Percentiles rank a stretch among this genome's conserved stretches.
Conservation (phyloP, 1,140 invertebrate species). For the Mizuhopecten yessoensis region DNA sequence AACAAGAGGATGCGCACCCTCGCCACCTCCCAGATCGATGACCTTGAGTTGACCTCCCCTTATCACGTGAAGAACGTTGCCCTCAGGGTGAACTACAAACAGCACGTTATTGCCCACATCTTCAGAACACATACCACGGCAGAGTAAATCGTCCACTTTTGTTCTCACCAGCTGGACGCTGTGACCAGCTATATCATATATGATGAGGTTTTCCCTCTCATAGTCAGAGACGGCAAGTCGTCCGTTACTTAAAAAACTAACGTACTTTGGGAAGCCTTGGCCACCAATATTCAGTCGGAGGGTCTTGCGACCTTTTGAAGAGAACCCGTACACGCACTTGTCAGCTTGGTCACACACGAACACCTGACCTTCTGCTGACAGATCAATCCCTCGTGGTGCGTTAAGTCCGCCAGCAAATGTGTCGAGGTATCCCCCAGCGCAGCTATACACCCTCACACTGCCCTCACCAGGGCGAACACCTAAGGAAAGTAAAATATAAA, state of each 20-base stretch:
- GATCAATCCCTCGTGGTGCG: neutral
- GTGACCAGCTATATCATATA: neutral
- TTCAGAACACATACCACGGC: neutral
- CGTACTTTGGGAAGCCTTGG: neutral
- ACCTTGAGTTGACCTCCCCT: neutral
- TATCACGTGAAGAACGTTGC: neutral
- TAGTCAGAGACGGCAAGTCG: neutral
- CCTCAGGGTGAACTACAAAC: neutral
- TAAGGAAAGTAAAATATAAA: neutral
- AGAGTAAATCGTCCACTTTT: neutral
- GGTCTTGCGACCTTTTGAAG: slow-evolving; percentile 6
- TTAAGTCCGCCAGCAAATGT: neutral
- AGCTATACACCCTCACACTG: neutral
- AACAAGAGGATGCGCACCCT: neutral
- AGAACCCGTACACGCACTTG: neutral
- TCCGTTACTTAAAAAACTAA: neutral
- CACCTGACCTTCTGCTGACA: neutral
- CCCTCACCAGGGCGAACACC: neutral
- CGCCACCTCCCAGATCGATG: neutral
- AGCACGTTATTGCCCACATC: neutral
- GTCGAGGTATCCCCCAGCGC: neutral
- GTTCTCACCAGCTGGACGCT: neutral
- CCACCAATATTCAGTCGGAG: neutral
- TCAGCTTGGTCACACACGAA: neutral
- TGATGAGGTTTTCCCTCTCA: neutral